phyloP scores from a whole-genome alignment of 35 echinoderm and acorn worm species.

The Hemicentrotus pulcherrimus region DNA sequence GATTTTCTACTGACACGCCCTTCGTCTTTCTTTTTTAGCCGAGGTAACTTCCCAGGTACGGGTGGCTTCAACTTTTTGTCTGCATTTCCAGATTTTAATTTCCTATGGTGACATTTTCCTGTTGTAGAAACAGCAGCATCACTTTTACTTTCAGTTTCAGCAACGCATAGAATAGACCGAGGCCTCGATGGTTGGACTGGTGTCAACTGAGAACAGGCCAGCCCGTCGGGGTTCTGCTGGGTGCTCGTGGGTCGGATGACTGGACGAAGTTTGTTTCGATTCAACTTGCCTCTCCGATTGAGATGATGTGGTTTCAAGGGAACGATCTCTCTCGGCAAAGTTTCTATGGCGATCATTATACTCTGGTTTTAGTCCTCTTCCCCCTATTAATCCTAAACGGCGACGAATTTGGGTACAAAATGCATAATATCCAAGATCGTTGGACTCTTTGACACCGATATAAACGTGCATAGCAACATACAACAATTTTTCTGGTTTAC shows the following conservation, averaged over 20 bases:
- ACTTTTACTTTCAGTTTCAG: not conserved
- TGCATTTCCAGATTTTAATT: not conserved
- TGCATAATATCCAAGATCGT: not conserved
- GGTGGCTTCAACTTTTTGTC: not conserved
- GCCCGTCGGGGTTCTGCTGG: not conserved
- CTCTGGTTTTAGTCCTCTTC: not conserved
- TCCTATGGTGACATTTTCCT: not conserved
- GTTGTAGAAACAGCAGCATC: not conserved
- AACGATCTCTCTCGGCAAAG: not conserved
- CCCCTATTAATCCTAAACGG: not conserved
- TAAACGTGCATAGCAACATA: not conserved
- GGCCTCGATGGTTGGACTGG: not conserved
- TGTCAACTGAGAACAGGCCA: not conserved
- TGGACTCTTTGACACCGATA: not conserved
- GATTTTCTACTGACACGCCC: not conserved
- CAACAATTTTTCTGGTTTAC: not conserved
- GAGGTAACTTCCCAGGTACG: conserved; percentile 1
- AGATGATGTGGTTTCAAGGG: not conserved
- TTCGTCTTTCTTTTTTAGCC: not conserved
- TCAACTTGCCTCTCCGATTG: conserved; percentile 15
- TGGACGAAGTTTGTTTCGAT: conserved; percentile 14
- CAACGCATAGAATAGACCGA: not conserved
- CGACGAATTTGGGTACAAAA: not conserved
- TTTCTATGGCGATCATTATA: conserved; percentile 25
- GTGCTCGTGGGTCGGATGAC: not conserved